phyloP scores from a whole-genome alignment of 2,113 vertebrate genomes.

The Lepisosteus oculatus region DNA sequence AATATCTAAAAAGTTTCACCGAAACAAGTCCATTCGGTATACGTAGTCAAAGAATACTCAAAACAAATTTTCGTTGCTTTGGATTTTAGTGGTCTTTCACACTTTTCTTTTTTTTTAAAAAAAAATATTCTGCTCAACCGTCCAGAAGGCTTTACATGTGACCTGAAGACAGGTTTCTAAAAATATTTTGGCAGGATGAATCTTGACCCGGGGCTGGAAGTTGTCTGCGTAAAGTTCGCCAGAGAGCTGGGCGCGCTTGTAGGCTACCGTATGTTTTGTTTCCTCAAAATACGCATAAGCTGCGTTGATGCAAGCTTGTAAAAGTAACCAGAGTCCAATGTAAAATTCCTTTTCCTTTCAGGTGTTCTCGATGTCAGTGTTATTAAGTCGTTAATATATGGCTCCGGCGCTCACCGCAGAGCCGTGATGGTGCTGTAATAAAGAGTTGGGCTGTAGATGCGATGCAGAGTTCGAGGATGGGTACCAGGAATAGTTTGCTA shows the following conservation, averaged over 20 bases:
- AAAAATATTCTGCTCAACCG: conserved; percentile 29
- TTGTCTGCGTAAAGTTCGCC: conserved; percentile 32
- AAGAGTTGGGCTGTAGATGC: conserved; percentile 73
- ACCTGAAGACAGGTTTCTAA: conserved; percentile 19
- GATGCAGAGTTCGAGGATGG: conserved; percentile 72
- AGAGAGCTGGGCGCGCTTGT: conserved; percentile 23
- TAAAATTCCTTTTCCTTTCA: neutral
- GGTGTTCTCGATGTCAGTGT: conserved; percentile 32
- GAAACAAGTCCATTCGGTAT: conserved; percentile 47
- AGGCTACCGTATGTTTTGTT: neutral
- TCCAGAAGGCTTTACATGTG: conserved; percentile 13
- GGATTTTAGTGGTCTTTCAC: conserved; percentile 65
- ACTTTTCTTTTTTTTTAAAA: conserved; percentile 34
- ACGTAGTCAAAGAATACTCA: neutral
- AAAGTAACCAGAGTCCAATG: conserved; percentile 25
- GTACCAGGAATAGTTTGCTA: conserved; percentile 92
- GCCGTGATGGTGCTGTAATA: conserved; percentile 79
- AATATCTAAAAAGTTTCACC: conserved; percentile 19
- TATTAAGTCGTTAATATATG: conserved; percentile 73
- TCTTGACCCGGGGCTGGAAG: conserved; percentile 39
- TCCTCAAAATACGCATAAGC: conserved; percentile 34
- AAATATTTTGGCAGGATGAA: conserved; percentile 24
- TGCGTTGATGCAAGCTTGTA: conserved; percentile 36
- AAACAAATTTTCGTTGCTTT: conserved; percentile 57
- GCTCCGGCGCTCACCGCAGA: conserved; percentile 78